Evolutionary conservation across 2,797 vertebrate genomes (phyloP).

Genomic region (Neosilurus mollespiculum): DNA sequence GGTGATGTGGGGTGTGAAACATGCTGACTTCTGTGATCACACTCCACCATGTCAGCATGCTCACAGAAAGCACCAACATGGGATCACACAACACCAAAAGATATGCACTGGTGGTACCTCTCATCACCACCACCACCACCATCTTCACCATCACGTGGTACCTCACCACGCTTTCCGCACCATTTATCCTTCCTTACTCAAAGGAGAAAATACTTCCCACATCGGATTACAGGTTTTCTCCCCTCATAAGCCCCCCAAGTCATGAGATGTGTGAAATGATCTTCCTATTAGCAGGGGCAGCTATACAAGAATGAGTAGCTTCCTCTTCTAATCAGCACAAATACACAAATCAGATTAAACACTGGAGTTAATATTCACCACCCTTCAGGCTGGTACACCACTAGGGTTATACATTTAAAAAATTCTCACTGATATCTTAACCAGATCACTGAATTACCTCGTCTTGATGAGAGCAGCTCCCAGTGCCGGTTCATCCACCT

Average conservation of each 20-base stretch:
- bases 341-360: neutral
- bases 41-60: neutral
- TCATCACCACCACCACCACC: neutral
- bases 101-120: too few relatives aligned
- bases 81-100: neutral
- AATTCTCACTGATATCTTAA: slow-evolving; percentile 1
- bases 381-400: neutral
- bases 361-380: slow-evolving; percentile 7
- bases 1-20: too few relatives aligned
- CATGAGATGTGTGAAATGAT: too few relatives aligned
- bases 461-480: neutral
- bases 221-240: too few relatives aligned
- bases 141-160: neutral
- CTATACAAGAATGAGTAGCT: too few relatives aligned
- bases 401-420: neutral
- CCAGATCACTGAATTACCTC: slow-evolving; percentile 57
- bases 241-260: too few relatives aligned
- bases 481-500: neutral
- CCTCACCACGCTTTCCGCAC: neutral
- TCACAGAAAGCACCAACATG: neutral
- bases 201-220: too few relatives aligned
- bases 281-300: too few relatives aligned
- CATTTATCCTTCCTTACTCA: neutral
- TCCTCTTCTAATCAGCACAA: too few relatives aligned
- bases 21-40: neutral